Base-by-base conservation (phyloP, 2,113 vertebrate species). In the Marcusenius ussheri region DNA sequence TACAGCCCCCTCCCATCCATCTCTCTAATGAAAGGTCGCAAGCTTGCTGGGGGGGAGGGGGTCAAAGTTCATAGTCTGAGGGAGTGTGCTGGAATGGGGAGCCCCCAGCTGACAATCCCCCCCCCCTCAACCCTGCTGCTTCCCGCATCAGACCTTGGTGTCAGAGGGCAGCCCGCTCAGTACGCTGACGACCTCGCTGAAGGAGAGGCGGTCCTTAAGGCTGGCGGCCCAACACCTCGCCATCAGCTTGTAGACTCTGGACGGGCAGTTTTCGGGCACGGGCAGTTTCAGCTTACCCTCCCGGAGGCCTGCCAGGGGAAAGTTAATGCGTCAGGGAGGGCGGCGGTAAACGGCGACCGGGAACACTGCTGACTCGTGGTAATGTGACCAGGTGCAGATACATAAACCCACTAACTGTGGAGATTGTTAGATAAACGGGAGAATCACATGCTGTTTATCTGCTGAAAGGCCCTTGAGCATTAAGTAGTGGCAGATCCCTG, bases 141-240 rank as follows among this genome's bases (percentile, higher is more conserved):
- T 56, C 0, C 86, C 3, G 24, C 89, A 93, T 98, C 96, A 99
- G 91, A 97, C 97, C 95, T 98, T 99, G 96, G 96, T 97, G 95
- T 99, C 97, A 0, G 97, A 93, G 0, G 97, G 94, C 93, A 95
- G 94, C 91, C 98, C 97, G 90, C 96, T 97, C 15, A 99, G 96
- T 83, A 94, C 47, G 19, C 96, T 96, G 91, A 97, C 94, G 0
- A 99, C 95, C 92, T 99, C 98, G 0, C 97, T 97, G 95, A 99
- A 99, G 84, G 97, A 98, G 5, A 98, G 98, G 11, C 98, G 97
- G 90, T 99, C 98, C 93, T 99, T 99, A 11, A 97, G 97, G 93
- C 97, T 98, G 83, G 94, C 93, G 0, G 97, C 96, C 98, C 98
- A 99, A 95, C 98, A 99, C 93, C 96, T 97, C 74, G 94, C 95